These are phyloP conservation scores for Hippocampus abdominalis DNA, from an alignment of 2,113 vertebrate species.

Conservation along the genomic window DNA sequence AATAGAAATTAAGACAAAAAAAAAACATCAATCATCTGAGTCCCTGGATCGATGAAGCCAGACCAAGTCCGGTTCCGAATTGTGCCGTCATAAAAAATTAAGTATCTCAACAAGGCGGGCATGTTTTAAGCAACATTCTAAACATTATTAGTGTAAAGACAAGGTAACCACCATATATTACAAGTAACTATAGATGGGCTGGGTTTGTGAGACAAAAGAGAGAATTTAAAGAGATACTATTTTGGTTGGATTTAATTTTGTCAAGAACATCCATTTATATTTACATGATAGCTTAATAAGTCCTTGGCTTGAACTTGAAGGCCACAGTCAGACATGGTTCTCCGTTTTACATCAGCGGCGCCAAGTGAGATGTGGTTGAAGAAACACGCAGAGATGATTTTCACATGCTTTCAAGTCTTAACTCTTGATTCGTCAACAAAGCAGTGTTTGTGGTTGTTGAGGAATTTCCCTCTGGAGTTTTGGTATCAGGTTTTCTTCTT, in stretches of 20 bases:
- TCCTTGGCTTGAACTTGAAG: background rate
- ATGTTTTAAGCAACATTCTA: too few species aligned
- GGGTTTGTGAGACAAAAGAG: background rate
- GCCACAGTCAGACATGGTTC: background rate
- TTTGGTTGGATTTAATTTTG: background rate
- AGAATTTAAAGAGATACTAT: background rate
- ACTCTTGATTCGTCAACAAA: background rate
- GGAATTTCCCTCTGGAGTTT: slow-evolving; percentile 5
- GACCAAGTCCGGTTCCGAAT: too few species aligned
- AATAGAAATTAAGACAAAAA: too few species aligned
- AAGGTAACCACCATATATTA: background rate
- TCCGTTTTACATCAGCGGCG: background rate
- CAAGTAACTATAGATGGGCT: background rate
- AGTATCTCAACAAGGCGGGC: too few species aligned
- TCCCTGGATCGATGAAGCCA: too few species aligned
- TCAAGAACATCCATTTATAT: background rate
- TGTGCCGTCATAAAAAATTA: too few species aligned
- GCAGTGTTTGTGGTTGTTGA: background rate
- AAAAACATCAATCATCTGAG: too few species aligned
- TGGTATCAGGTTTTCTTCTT: background rate
- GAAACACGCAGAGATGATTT: background rate
- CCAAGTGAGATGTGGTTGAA: background rate
- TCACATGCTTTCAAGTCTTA: background rate
- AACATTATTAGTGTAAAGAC: too few species aligned
- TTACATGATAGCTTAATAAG: background rate